phyloP scores from a whole-genome alignment of 2,888 invertebrate species.

The Leptodirus hochenwartii region DNA sequence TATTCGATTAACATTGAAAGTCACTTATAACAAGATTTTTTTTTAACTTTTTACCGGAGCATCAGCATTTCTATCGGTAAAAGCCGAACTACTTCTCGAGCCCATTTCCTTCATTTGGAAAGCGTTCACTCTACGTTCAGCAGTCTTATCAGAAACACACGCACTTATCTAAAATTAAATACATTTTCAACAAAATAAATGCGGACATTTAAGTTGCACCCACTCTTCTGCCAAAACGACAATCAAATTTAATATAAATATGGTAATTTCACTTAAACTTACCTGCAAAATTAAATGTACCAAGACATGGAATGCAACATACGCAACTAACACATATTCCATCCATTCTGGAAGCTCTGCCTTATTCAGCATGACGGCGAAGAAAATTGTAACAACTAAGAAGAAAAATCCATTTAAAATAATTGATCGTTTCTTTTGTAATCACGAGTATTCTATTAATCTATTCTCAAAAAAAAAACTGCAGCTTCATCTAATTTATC shows the following conservation, averaged over 20 bases:
- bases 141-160: conserved; percentile 57
- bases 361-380: conserved; percentile 71
- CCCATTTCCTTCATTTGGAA: conserved; percentile 76
- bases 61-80: conserved; percentile 54
- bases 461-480: conserved; percentile 5
- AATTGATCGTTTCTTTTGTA: no score
- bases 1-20: no score
- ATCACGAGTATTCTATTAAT: no score
- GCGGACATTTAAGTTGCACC: no score
- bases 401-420: conserved; percentile 17
- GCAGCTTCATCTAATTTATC: conserved; percentile 1
- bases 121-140: conserved; percentile 52
- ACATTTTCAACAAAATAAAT: background rate
- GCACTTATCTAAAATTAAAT: conserved; percentile 43
- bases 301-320: conserved; percentile 75
- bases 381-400: conserved; percentile 84
- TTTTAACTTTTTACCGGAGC: conserved; percentile 52
- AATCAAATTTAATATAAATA: background rate
- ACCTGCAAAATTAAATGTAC: conserved; percentile 77
- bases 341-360: conserved; percentile 75
- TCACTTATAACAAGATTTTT: no score
- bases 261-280: conserved; percentile 26
- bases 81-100: conserved; percentile 37
- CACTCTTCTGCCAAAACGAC: background rate
- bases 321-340: conserved; percentile 76